Percentiles rank a stretch among this genome's conserved stretches.
These are phyloP conservation scores for Nomada lathburiana DNA, from an alignment of 2,888 invertebrate species.

Conservation along the genomic window DNA sequence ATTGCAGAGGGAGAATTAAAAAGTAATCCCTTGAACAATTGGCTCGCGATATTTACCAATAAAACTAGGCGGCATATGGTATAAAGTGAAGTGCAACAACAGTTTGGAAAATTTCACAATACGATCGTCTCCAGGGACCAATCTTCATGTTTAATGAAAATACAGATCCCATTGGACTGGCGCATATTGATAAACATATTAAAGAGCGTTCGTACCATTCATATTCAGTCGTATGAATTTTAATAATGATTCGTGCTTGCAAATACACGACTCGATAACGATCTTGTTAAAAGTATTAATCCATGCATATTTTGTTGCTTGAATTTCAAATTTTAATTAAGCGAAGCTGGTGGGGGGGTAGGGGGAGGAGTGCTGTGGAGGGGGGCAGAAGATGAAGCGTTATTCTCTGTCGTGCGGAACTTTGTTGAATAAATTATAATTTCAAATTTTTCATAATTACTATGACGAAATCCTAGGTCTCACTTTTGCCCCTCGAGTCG, in stretches of 20 bases:
- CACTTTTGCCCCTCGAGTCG: not conserved
- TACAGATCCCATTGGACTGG: conserved; percentile 1
- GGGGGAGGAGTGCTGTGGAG: too few relatives aligned
- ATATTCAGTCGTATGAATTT: conserved; percentile 2
- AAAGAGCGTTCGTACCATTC: not conserved
- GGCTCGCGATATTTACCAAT: too few relatives aligned
- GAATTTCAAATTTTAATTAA: conserved; percentile 16
- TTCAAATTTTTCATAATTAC: not conserved
- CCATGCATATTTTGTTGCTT: not conserved
- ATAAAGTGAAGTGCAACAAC: not conserved
- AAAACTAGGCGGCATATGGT: not conserved
- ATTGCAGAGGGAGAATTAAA: too few relatives aligned
- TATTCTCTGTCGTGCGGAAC: not conserved
- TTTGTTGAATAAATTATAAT: not conserved
- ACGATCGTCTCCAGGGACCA: not conserved
- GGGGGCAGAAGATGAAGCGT: not conserved
- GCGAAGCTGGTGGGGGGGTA: not conserved
- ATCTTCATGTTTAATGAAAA: not conserved
- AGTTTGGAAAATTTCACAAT: not conserved
- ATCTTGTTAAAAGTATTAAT: conserved; percentile 11
- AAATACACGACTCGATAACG: not conserved
- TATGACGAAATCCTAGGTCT: not conserved
- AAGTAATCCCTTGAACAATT: too few relatives aligned
- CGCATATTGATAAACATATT: not conserved
- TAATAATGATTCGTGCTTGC: not conserved